Base-by-base conservation (phyloP, 2,113 vertebrate species). In the Furnarius figulus region DNA sequence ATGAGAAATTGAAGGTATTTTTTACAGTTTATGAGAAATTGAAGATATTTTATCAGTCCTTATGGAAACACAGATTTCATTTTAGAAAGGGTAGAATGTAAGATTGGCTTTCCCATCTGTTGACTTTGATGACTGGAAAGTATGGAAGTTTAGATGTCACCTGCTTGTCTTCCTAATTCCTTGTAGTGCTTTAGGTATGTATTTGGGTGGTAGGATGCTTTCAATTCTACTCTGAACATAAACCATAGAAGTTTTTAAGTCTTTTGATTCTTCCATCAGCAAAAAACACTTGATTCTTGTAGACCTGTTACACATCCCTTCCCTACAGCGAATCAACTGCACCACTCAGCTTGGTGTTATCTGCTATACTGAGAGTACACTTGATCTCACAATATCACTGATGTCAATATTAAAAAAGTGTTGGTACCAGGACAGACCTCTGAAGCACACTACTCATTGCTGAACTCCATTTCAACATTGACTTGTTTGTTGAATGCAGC, bases 321-420 rank as follows among this genome's bases (percentile, higher is more conserved):
- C 23, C 3, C 70, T 55, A 11, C 50, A 58, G 17, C 5, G 12
- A 20, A 44, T 49, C 19, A 17, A 25, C 46, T 2, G 1, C 21
- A 58, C 8, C 8, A 50, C 28, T 23, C 28, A 39, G 15, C 25
- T 70, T 16, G 18, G 19, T 47, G 22, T 42, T 20, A 13, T 33
- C 23, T 1, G 17, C 44, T 22, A 12, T n/a, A 12, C 19, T 1
- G 1, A 63, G 27, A 21, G 28, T 27, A 33, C 2, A 2, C n/a
- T 58, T 0, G 0, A 59, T 76, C 25, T 25, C 11, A 22, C 31
- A 30, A 4, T 24, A 39, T n/a, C 70, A 40, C 2, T 81, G 39
- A 59, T 53, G 18, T 58, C 58, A 56, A 33, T 22, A 42, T 2
- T 33, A 39, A 63, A 58, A 58, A 17, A 14, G 6, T 12, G 9